These are phyloP conservation scores for Lacerta agilis DNA, from an alignment of 2,797 vertebrate genomes.

Conservation along the genomic window DNA sequence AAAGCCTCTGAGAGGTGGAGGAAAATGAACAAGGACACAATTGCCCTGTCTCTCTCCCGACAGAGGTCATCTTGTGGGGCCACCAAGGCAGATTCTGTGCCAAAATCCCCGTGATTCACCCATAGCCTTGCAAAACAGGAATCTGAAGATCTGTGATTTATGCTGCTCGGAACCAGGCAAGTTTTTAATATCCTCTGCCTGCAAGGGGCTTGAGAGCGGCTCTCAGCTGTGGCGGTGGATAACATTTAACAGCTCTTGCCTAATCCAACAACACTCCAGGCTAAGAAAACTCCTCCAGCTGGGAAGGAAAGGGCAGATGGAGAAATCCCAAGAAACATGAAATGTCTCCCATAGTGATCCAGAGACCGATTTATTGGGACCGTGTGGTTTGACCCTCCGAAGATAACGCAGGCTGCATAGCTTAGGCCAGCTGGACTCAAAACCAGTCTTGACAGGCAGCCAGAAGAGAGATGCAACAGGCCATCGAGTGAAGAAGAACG, in stretches of 20 bases:
- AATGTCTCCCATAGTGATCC: background rate
- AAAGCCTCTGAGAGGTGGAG: too few relatives aligned
- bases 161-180: background rate
- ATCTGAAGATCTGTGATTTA: background rate
- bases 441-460: background rate
- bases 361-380: conserved; percentile 3
- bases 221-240: background rate
- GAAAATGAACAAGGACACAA: too few relatives aligned
- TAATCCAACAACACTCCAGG: background rate
- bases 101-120: background rate
- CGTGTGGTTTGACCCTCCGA: conserved; percentile 9
- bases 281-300: too few relatives aligned
- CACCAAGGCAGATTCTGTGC: too few relatives aligned
- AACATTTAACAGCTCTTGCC: background rate
- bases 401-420: background rate
- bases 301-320: background rate
- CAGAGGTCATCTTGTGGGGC: too few relatives aligned
- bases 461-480: background rate
- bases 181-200: background rate
- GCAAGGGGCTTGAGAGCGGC: background rate
- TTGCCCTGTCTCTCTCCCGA: too few relatives aligned
- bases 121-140: background rate
- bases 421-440: background rate
- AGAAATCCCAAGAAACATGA: background rate
- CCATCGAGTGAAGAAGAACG: background rate